phyloP scores from a whole-genome alignment of 2,113 vertebrate genomes.

The Podarcis muralis region DNA sequence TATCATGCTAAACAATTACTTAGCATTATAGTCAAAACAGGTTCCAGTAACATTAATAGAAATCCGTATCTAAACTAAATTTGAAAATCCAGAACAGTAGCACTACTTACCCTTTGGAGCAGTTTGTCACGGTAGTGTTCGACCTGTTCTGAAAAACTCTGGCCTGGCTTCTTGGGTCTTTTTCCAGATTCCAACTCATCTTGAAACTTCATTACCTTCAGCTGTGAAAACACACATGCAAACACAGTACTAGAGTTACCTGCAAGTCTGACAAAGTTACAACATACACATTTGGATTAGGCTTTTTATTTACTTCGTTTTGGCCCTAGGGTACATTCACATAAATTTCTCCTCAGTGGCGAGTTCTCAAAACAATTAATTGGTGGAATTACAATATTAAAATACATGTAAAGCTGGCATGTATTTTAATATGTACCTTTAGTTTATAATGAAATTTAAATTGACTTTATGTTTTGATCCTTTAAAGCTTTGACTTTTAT shows the following conservation, averaged over 20 bases:
- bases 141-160: slow-evolving; percentile 96
- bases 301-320: not conserved
- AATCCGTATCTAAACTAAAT: slow-evolving; percentile 31
- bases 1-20: not conserved
- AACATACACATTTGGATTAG: not conserved
- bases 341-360: not conserved
- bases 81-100: slow-evolving; percentile 45
- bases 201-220: slow-evolving; percentile 99
- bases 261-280: not conserved
- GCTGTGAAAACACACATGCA: slow-evolving; percentile 76
- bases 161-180: slow-evolving; percentile 94
- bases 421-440: too few species aligned
- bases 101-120: slow-evolving; percentile 88
- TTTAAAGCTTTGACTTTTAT: too few species aligned
- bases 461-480: too few species aligned
- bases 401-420: too few species aligned
- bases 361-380: not conserved
- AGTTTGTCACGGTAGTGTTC: slow-evolving; percentile 98
- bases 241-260: not conserved
- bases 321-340: not conserved
- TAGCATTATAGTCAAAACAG: not conserved
- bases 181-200: slow-evolving; percentile 98
- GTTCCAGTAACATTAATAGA: not conserved
- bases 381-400: not conserved
- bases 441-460: too few species aligned